These are phyloP conservation scores for Tipula vernalis DNA, from an alignment of 2,888 invertebrate genomes.

Conservation along the genomic window DNA sequence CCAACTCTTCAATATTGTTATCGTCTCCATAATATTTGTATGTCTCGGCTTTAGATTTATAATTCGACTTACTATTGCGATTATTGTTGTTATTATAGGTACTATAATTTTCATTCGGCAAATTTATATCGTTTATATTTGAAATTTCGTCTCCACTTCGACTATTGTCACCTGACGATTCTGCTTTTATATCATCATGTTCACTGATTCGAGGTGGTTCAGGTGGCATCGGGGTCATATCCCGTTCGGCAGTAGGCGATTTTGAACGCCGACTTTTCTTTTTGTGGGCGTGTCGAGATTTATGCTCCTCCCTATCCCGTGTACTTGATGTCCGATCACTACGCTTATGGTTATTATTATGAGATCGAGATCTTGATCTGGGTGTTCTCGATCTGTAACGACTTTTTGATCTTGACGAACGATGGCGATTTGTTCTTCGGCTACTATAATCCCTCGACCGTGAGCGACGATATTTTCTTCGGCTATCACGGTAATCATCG, in stretches of 20 bases:
- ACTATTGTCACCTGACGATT: not conserved
- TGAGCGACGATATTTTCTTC: not conserved
- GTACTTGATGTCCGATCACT: not conserved
- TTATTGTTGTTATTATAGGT: not conserved
- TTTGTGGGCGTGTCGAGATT: not conserved
- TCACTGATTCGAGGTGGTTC: not conserved
- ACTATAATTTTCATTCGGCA: not conserved
- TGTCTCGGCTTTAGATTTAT: not conserved
- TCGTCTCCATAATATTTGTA: not conserved
- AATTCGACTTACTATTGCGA: not conserved
- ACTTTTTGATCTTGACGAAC: not conserved
- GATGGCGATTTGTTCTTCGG: not conserved
- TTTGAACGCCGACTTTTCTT: not conserved
- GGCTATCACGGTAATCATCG: not conserved
- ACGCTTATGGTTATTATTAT: not conserved
- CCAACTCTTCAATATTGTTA: slow-evolving; percentile 22
- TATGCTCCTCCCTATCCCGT: not conserved
- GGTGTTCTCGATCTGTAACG: not conserved
- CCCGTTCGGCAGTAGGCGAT: not conserved
- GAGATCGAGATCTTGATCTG: not conserved
- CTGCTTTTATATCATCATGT: not conserved
- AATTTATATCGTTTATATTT: not conserved
- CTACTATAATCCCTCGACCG: not conserved
- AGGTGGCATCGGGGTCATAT: not conserved
- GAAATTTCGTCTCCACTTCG: not conserved